A percentile compares a stretch with the other conserved stretches of the same genome.
Evolutionary conservation across 2,888 invertebrate species (phyloP).

Genomic region (Pachymerium ferrugineum): DNA sequence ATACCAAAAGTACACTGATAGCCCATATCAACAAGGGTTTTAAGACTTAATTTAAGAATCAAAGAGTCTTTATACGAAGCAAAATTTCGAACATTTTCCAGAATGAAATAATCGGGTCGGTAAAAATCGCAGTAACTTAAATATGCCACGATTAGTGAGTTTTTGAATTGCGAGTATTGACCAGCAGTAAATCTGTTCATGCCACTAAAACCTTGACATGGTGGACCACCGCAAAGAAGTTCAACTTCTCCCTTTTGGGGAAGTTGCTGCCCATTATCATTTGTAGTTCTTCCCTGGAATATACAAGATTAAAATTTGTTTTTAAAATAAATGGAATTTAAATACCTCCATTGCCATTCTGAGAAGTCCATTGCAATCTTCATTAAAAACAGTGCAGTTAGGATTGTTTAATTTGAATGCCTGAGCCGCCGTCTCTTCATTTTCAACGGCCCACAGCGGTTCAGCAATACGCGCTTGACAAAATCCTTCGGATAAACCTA

Average conservation of each 20-base stretch:
- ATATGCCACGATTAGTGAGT: conserved; percentile 73
- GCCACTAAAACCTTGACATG: conserved; percentile 83
- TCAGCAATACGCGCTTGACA: conserved; percentile 60
- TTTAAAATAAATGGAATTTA: background rate
- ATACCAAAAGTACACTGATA: conserved; percentile 82
- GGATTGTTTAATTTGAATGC: conserved; percentile 73
- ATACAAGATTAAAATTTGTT: background rate
- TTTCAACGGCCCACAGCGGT: conserved; percentile 75
- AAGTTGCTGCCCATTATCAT: conserved; percentile 51
- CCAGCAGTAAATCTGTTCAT: conserved; percentile 82
- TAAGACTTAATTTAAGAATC: conserved; percentile 71
- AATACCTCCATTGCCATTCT: conserved; percentile 60
- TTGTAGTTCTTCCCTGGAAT: conserved; percentile 45
- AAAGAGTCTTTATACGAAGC: conserved; percentile 73
- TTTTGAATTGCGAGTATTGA: conserved; percentile 78
- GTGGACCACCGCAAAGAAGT: conserved; percentile 76
- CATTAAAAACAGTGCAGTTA: conserved; percentile 66
- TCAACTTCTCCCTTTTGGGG: conserved; percentile 76
- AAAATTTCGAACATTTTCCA: conserved; percentile 82
- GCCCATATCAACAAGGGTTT: conserved; percentile 72
- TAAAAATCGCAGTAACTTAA: conserved; percentile 80
- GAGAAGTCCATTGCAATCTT: conserved; percentile 71
- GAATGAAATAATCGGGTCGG: conserved; percentile 71
- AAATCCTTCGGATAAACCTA: conserved; percentile 61
- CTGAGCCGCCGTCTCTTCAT: conserved; percentile 67